Evolutionary conservation across 1,140 invertebrate species (phyloP).

Genomic region (Meloidogyne exigua): DNA sequence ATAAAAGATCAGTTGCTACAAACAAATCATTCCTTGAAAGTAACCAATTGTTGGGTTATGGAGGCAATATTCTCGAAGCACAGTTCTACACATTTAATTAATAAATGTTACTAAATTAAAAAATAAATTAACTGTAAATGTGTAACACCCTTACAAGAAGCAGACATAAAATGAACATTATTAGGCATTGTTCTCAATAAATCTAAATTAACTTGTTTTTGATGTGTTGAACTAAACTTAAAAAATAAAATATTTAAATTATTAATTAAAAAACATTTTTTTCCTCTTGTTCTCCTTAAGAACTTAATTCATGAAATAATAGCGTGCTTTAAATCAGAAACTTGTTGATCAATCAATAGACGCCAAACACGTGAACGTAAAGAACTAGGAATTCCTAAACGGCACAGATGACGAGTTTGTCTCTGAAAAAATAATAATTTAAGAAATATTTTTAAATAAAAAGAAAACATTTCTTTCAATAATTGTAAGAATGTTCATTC

Average conservation of each 20-base stretch:
- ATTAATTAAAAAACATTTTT: constrained; percentile 63
- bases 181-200: constrained; percentile 67
- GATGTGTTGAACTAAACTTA: constrained; percentile 65
- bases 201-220: constrained; percentile 68
- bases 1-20: constrained; percentile 67
- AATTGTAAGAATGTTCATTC: too few relatives aligned
- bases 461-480: constrained; percentile 42
- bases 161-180: constrained; percentile 67
- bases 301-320: constrained; percentile 68
- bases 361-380: constrained; percentile 66
- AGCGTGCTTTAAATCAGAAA: constrained; percentile 64
- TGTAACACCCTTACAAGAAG: constrained; percentile 66
- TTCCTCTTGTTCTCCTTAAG: constrained; percentile 64
- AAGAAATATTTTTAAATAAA: constrained; percentile 7
- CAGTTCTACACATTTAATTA: constrained; percentile 57
- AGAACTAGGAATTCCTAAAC: constrained; percentile 66
- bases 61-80: constrained; percentile 68
- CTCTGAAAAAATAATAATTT: constrained; percentile 22
- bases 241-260: constrained; percentile 42
- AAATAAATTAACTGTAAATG: constrained; percentile 22
- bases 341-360: constrained; percentile 65
- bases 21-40: constrained; percentile 70
- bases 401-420: constrained; percentile 64
- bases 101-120: neutral
- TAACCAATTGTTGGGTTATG: constrained; percentile 67